phyloP scores from a whole-genome alignment of 2,888 invertebrate genomes.

The Empis livida region DNA sequence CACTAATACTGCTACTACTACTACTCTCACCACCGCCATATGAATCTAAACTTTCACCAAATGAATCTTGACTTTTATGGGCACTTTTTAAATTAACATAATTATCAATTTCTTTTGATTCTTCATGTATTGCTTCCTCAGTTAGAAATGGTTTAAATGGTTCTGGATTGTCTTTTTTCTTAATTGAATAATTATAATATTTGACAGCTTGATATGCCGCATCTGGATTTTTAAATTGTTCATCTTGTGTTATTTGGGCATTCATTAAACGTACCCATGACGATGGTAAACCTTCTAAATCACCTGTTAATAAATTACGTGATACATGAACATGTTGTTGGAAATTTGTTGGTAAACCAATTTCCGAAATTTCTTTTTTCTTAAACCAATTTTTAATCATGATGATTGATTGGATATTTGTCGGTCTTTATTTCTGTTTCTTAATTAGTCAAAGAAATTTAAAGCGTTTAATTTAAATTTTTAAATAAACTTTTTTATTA shows the following conservation, averaged over 20 bases:
- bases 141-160: constrained; percentile 72
- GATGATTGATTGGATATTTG: too few species aligned
- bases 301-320: constrained; percentile 67
- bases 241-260: constrained; percentile 71
- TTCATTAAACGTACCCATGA: constrained; percentile 70
- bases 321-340: constrained; percentile 78
- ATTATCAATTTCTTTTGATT: constrained; percentile 69
- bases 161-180: constrained; percentile 59
- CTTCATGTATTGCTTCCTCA: constrained; percentile 65
- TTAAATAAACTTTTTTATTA: too few species aligned
- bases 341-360: constrained; percentile 75
- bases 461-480: too few species aligned
- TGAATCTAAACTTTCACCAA: constrained; percentile 38
- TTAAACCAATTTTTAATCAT: constrained; percentile 29
- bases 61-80: constrained; percentile 50
- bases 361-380: constrained; percentile 39
- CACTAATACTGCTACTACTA: constrained; percentile 20
- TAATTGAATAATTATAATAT: constrained; percentile 77
- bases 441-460: too few species aligned
- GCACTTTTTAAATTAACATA: constrained; percentile 59
- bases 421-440: too few species aligned
- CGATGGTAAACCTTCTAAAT: constrained; percentile 72
- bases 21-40: constrained; percentile 30
- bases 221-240: constrained; percentile 79
- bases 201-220: constrained; percentile 85